Evolutionary conservation across 2,113 vertebrate species (phyloP), one percentile per base, ranked within the genome.

Genomic region (Epinephelus cyanopodus): DNA sequence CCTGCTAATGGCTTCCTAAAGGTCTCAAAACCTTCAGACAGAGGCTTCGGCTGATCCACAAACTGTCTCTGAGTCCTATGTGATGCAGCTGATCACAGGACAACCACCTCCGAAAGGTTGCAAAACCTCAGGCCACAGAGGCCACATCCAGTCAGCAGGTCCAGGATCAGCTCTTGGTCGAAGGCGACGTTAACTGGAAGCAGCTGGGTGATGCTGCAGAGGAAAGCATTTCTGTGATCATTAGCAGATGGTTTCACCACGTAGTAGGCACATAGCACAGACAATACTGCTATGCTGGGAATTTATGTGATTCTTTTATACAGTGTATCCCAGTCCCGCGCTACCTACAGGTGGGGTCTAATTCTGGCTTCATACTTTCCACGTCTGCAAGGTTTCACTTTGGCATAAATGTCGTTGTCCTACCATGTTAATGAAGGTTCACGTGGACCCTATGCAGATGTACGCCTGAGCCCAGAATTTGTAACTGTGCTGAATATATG

Each of bases 181-280:
- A 57, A 53, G 64, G 80, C 45, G 17, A 10, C 39, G 1, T 19
- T 89, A 88, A 90, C 72, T 69, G 56, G 25, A 83, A 86, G 33
- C 87, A 85, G 76, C 89, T 87, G 90, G 0, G 14, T 77, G 77
- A 92, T 76, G 77, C 83, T 89, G 85, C 89, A 73, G 79, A 88
- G 83, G 73, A 77, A 87, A 85, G 79, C 87, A 17, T 70, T 85
- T 77, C 67, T 48, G 64, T 84, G 87, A 93, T 90, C 53, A 39
- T 66, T 83, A 72, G 81, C 90, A 91, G 86, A 92, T 90, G 82
- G 42, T 47, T 67, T 62, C 29, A 79, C 37, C 45, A 25, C 29
- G 2, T 21, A 18, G 70, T 8, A 29, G 48, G 60, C 42, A 57
- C 77, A 52, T 19, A 52, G 42, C 63, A 33, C 53, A 58, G 68